Evolutionary conservation across 2,797 vertebrate species (phyloP).

Genomic region (Chromis chromis): DNA sequence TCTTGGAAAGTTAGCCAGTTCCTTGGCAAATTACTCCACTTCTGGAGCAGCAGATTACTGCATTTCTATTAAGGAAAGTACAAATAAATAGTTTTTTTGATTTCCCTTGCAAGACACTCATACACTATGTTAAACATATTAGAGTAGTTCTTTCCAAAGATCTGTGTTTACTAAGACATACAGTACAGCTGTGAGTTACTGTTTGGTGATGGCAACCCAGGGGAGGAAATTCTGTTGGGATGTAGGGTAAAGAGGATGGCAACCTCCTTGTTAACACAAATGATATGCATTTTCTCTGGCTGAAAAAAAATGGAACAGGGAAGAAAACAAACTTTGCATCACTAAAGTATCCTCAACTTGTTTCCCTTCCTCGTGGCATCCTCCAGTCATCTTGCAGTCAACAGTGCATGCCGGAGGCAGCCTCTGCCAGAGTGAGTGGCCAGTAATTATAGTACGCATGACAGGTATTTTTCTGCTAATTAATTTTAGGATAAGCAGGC

Average conservation of each 20-base stretch:
- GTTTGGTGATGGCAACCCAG: conserved; percentile 23
- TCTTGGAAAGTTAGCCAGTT: conserved; percentile 6
- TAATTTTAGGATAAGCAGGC: conserved; percentile 67
- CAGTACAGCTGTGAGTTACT: conserved; percentile 40
- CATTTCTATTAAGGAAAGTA: not conserved
- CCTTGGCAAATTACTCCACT: conserved; percentile 23
- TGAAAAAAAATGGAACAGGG: not conserved
- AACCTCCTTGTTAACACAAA: conserved; percentile 28
- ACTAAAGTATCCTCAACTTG: not conserved
- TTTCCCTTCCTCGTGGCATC: not conserved
- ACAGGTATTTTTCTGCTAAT: conserved; percentile 77
- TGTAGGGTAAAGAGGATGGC: conserved; percentile 11
- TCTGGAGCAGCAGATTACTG: conserved; percentile 12
- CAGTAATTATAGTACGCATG: conserved; percentile 62
- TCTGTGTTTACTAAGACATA: conserved; percentile 21
- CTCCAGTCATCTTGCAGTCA: conserved; percentile 42
- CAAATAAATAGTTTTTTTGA: conserved; percentile 23
- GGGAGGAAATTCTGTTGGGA: conserved; percentile 29
- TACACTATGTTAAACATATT: conserved; percentile 27
- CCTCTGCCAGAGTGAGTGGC: conserved; percentile 48
- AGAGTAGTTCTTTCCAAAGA: conserved; percentile 22
- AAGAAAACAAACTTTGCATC: conserved; percentile 2
- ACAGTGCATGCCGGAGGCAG: conserved; percentile 22
- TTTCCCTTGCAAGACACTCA: not conserved
- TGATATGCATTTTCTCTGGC: not conserved